phyloP scores from a whole-genome alignment of 2,797 vertebrate species.

The Danio aesculapii region DNA sequence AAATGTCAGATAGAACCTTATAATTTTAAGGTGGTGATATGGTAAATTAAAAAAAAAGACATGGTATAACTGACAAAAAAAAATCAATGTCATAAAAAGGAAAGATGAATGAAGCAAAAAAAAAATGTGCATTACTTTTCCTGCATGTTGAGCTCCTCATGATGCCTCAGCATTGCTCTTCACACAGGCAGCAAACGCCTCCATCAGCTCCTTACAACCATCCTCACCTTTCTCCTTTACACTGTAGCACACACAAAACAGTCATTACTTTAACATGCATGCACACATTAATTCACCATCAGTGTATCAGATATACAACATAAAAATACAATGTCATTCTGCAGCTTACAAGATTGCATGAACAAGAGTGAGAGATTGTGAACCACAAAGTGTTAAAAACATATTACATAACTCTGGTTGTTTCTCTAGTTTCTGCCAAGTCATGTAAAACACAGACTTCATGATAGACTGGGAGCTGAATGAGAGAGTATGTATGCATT shows the following conservation, averaged over 20 bases:
- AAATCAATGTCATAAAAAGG: neutral
- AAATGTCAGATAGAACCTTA: no score
- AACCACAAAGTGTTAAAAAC: neutral
- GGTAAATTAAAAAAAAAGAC: neutral
- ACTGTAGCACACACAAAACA: constrained; percentile 63
- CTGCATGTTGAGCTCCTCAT: constrained; percentile 68
- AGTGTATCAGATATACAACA: neutral
- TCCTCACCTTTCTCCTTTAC: constrained; percentile 77
- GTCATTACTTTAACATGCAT: neutral
- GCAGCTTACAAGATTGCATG: neutral
- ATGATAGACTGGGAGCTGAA: neutral
- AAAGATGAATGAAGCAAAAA: neutral
- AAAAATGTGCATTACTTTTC: constrained; percentile 44
- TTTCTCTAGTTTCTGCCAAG: neutral
- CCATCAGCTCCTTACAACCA: constrained; percentile 80
- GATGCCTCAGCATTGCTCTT: constrained; percentile 76
- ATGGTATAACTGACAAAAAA: neutral
- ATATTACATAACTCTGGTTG: neutral
- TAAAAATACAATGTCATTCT: neutral
- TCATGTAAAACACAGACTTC: neutral
- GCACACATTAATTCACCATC: neutral
- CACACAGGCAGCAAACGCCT: constrained; percentile 81
- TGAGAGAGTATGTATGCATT: neutral
- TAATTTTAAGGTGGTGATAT: neutral
- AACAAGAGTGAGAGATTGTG: neutral